Percentiles rank a stretch among this genome's conserved stretches.
Evolutionary conservation across 2,113 vertebrate genomes (phyloP).

Genomic region (Heterocephalus glaber): DNA sequence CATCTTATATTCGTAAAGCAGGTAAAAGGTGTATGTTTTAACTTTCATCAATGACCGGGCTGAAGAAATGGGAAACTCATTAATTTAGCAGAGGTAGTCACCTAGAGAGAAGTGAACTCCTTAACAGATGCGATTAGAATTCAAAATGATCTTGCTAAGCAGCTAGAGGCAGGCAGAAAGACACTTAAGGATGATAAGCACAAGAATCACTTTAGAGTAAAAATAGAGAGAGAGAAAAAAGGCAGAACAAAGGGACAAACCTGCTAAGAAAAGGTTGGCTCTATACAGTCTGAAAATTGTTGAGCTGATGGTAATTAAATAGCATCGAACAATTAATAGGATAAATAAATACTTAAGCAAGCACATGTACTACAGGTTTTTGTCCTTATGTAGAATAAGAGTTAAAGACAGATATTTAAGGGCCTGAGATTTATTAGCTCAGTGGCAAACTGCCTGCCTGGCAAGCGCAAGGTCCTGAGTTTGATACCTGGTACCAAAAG

Average conservation of each 20-base stretch:
- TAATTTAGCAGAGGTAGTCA: constrained; percentile 57
- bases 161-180: not conserved
- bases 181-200: constrained; percentile 30
- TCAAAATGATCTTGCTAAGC: constrained; percentile 60
- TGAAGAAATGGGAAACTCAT: constrained; percentile 43
- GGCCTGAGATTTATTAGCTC: too few relatives aligned
- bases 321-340: constrained; percentile 34
- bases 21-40: not conserved
- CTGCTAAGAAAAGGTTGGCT: not conserved
- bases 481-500: too few relatives aligned
- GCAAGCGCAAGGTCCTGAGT: too few relatives aligned
- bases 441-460: too few relatives aligned
- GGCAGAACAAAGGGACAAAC: not conserved
- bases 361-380: not conserved
- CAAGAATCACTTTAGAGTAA: constrained; percentile 24
- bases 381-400: not conserved
- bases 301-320: constrained; percentile 33
- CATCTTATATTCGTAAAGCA: not conserved
- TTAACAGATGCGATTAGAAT: constrained; percentile 50
- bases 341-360: constrained; percentile 55
- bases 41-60: constrained; percentile 42
- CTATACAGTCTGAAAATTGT: not conserved
- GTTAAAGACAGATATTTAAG: constrained; percentile 16
- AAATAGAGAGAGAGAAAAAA: constrained; percentile 1
- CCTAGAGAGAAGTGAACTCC: constrained; percentile 11